Base-by-base conservation (phyloP, 2,797 vertebrate genomes). In the Tangara arthus region DNA sequence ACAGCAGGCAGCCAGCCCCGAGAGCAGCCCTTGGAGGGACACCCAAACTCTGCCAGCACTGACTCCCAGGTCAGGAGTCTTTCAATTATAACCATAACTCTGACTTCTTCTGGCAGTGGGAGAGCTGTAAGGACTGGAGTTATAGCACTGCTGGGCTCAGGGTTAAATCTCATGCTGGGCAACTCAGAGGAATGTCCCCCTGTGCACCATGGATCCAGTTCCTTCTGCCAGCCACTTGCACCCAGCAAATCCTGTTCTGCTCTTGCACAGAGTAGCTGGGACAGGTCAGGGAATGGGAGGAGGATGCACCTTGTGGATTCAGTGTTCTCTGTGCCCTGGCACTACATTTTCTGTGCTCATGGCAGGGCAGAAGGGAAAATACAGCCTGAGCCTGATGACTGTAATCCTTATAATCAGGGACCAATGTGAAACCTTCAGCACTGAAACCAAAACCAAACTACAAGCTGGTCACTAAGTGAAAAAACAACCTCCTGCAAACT, bases 1-100 rank as follows among this genome's bases (percentile, higher is more conserved):
- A 23, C 1, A 1, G 35, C 2, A 7, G n/a, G 34, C 41, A 69
- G 41, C 13, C 11, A 21, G 27, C 12, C 26, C 60, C 0, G 0
- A 56, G 7, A 71, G 27, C 35, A 69, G 42, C 49, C 52, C 60
- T 59, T 1, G 7, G 63, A 79, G n/a, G 22, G 53, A 64, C 41
- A 63, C 23, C 30, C 2, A 0, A 64, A 55, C 11, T 57, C 70
- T 44, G 57, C 30, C 68, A 56, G n/a, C 49, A 28, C 6, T 3
- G 0, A 24, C 20, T 69, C 19, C 37, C 77, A 42, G 30, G 8
- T 26, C 71, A 46, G 46, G 26, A 82, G 47, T 42, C 26, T 50
- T 64, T 49, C 19, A 13, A 30, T 72, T 70, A 39, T 4, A 78
- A 59, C 19, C 52, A 14, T 3, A 8, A 57, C 15, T 21, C 24